Conservation (phyloP, 2,113 vertebrate species). For the Camelus bactrianus region DNA sequence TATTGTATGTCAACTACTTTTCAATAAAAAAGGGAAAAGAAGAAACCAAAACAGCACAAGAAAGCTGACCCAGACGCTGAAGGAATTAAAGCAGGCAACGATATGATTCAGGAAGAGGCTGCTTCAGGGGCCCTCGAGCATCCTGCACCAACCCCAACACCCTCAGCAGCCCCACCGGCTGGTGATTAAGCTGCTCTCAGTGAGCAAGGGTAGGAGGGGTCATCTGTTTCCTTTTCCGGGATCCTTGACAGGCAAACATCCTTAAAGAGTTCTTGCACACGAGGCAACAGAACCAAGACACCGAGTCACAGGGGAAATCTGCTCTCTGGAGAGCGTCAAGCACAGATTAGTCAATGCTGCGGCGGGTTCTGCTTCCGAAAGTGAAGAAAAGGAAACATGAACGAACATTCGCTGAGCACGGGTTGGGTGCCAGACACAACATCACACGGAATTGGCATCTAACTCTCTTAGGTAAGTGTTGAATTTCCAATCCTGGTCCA, state of each 20-base stretch:
- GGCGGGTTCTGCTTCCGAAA: background rate
- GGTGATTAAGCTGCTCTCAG: background rate
- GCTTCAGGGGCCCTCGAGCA: background rate
- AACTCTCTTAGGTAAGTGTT: background rate
- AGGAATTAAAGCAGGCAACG: no score
- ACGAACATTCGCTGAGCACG: background rate
- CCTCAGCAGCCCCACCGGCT: background rate
- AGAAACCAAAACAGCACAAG: background rate
- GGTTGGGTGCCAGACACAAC: background rate
- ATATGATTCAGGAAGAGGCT: accelerated
- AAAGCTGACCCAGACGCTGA: background rate
- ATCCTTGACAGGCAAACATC: background rate
- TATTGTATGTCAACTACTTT: background rate
- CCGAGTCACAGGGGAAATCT: background rate
- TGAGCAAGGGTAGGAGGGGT: background rate
- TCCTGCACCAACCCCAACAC: background rate
- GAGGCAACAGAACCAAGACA: background rate
- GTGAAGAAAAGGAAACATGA: background rate
- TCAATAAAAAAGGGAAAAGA: background rate
- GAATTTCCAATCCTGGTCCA: background rate
- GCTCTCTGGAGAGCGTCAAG: background rate
- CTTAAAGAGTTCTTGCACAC: background rate
- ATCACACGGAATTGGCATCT: background rate
- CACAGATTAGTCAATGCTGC: background rate
- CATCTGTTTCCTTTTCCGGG: background rate